Conservation (phyloP, 2,888 invertebrate species). For the Cheilosia vulpina region DNA sequence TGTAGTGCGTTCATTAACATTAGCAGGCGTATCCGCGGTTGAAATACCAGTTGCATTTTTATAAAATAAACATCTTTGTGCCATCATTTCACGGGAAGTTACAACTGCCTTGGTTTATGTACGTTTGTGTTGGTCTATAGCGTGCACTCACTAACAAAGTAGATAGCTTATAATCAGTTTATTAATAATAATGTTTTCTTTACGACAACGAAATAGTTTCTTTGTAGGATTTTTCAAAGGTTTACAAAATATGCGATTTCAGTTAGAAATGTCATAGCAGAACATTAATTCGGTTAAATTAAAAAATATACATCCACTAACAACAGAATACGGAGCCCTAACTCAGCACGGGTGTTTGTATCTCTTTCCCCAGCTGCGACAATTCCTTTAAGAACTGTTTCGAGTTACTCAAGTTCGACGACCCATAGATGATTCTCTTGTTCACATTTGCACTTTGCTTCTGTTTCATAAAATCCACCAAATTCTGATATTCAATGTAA, state of each 20-base stretch:
- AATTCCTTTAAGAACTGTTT: conserved; percentile 97
- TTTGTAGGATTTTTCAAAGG: conserved; percentile 11
- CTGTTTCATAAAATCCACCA: conserved; percentile 97
- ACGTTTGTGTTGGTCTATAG: too few relatives aligned
- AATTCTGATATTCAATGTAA: conserved; percentile 99
- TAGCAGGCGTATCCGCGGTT: too few relatives aligned
- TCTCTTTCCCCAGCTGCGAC: conserved; percentile 90
- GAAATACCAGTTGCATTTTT: too few relatives aligned
- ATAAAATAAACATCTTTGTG: too few relatives aligned
- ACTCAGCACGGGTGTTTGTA: conserved; percentile 83
- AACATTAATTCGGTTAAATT: conserved; percentile 29
- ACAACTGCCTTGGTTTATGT: too few relatives aligned
- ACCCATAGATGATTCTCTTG: conserved; percentile 96
- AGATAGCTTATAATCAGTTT: conserved; percentile 43
- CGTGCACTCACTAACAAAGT: neutral
- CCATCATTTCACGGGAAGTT: too few relatives aligned
- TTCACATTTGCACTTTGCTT: conserved; percentile 88
- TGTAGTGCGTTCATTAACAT: too few relatives aligned
- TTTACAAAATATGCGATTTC: conserved; percentile 46
- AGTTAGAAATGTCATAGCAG: conserved; percentile 43
- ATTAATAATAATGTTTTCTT: conserved; percentile 30
- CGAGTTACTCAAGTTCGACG: conserved; percentile 96
- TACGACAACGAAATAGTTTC: conserved; percentile 16
- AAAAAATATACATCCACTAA: conserved; percentile 41
- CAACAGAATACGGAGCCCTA: conserved; percentile 78